Evolutionary conservation across 2,888 invertebrate species (phyloP).

Genomic region (Ceraclea dissimilis): DNA sequence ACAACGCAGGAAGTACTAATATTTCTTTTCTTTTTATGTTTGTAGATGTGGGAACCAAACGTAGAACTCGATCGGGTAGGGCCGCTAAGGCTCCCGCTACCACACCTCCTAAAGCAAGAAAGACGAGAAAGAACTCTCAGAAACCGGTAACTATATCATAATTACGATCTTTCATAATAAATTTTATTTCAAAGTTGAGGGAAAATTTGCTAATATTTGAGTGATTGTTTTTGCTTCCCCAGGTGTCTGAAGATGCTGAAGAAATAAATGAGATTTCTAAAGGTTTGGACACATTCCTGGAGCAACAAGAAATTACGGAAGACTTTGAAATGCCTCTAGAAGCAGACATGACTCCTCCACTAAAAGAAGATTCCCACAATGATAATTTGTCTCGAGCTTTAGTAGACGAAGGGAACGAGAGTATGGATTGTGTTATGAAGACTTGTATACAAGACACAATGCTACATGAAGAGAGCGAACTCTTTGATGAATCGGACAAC

Average conservation of each 20-base stretch:
- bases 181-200: background rate
- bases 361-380: slow-evolving; percentile 17
- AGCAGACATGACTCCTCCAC: background rate
- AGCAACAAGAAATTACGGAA: slow-evolving; percentile 14
- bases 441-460: slow-evolving; percentile 21
- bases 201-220: background rate
- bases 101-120: slow-evolving; percentile 4
- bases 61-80: slow-evolving; percentile 21
- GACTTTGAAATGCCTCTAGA: slow-evolving; percentile 15
- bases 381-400: slow-evolving; percentile 16
- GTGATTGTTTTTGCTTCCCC: background rate
- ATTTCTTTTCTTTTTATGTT: background rate
- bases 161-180: background rate
- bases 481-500: slow-evolving; percentile 12
- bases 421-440: slow-evolving; percentile 24
- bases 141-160: slow-evolving; percentile 15
- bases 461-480: slow-evolving; percentile 8
- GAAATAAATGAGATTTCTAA: slow-evolving; percentile 22
- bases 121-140: slow-evolving; percentile 9
- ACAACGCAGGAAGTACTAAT: too few species aligned
- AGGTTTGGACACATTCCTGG: slow-evolving; percentile 20
- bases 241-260: slow-evolving; percentile 23
- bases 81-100: slow-evolving; percentile 6
- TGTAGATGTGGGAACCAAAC: slow-evolving; percentile 4
- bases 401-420: slow-evolving; percentile 23